Percentiles rank a stretch among this genome's conserved stretches.
phyloP scores from a whole-genome alignment of 2,797 vertebrate species.

The Fratercula arctica region DNA sequence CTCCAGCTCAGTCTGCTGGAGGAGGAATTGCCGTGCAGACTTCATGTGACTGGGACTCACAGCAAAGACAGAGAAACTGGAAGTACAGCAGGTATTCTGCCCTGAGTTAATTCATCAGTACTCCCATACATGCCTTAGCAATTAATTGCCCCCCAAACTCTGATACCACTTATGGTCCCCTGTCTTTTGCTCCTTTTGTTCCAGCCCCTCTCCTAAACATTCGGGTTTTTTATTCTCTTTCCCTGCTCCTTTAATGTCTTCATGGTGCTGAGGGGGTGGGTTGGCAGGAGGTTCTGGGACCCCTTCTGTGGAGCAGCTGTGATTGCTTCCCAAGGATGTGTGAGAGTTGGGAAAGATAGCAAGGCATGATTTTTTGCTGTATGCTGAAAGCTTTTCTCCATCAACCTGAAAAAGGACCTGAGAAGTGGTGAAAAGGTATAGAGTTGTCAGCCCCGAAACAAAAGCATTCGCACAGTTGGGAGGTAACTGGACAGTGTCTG shows the following conservation, averaged over 20 bases:
- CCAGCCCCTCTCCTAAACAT: not conserved
- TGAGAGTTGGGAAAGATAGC: not conserved
- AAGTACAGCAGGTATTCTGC: not conserved
- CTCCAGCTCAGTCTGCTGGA: not conserved
- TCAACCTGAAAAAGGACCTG: slow-evolving; percentile 35
- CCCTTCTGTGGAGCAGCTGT: slow-evolving; percentile 56
- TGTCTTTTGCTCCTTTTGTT: not conserved
- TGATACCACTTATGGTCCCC: not conserved
- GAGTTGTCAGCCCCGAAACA: slow-evolving; percentile 30
- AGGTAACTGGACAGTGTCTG: slow-evolving; percentile 35
- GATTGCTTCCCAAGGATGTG: not conserved
- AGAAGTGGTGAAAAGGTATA: slow-evolving; percentile 51
- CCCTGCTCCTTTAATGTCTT: slow-evolving; percentile 9
- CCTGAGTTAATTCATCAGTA: rapidly evolving
- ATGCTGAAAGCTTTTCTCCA: slow-evolving; percentile 13
- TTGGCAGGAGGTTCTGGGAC: not conserved
- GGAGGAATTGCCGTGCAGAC: not conserved
- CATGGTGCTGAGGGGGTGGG: not conserved
- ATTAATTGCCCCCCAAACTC: not conserved
- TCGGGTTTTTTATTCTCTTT: not conserved
- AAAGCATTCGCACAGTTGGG: not conserved
- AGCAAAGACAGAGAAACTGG: not conserved
- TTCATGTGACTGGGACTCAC: not conserved
- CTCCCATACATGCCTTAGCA: not conserved
- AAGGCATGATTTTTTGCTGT: not conserved